Conservation (phyloP, 2,113 vertebrate genomes). For the Peromyscus leucopus region DNA sequence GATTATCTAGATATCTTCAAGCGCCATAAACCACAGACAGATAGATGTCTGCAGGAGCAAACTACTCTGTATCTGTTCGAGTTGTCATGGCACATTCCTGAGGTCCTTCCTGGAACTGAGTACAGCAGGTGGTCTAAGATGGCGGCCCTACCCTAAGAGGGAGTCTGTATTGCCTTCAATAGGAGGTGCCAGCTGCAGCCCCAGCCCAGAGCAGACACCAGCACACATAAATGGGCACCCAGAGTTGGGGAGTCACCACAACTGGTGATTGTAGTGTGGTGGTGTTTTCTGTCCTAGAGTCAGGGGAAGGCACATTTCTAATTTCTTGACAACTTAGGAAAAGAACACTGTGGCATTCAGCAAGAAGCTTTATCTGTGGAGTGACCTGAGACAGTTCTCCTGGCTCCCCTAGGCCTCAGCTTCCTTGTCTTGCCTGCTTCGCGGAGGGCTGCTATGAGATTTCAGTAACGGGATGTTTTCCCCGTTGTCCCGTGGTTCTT, state of each 20-base stretch:
- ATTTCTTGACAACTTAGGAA: background rate
- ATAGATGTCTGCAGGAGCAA: too few relatives aligned
- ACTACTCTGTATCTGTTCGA: too few relatives aligned
- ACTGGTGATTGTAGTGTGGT: fast-evolving
- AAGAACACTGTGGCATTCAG: background rate
- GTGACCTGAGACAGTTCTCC: fast-evolving
- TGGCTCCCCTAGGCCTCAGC: background rate
- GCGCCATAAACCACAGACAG: too few relatives aligned
- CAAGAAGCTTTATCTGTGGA: background rate
- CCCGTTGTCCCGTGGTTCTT: background rate
- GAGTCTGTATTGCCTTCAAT: too few relatives aligned
- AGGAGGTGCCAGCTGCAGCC: too few relatives aligned
- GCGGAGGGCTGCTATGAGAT: background rate
- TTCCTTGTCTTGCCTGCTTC: background rate
- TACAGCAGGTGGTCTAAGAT: too few relatives aligned
- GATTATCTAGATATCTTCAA: too few relatives aligned
- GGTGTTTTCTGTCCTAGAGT: background rate
- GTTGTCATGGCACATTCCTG: too few relatives aligned
- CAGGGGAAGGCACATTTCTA: background rate
- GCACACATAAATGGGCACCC: background rate
- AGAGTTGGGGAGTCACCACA: fast-evolving
- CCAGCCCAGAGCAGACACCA: too few relatives aligned
- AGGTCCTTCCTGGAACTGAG: too few relatives aligned
- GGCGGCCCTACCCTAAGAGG: too few relatives aligned
- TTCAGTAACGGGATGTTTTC: background rate